These are phyloP conservation scores for Sycophila sp. DNA, from an alignment of 1,140 invertebrate species.

Conservation along the genomic window DNA sequence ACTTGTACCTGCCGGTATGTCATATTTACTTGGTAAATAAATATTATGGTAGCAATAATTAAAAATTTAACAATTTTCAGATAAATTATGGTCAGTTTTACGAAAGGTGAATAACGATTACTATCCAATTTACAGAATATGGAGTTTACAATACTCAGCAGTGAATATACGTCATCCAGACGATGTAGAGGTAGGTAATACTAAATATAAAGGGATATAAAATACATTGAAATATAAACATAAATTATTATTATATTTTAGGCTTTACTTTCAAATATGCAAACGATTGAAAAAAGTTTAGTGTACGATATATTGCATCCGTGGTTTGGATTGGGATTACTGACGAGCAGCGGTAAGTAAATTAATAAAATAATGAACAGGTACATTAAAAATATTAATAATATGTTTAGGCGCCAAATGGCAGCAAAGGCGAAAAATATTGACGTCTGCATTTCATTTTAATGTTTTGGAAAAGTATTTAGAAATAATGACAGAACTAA, in stretches of 20 bases:
- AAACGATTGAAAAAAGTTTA: slow-evolving; percentile 70
- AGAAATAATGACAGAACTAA: slow-evolving; percentile 73
- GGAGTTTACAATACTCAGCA: neutral
- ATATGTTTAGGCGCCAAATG: slow-evolving; percentile 75
- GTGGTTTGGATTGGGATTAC: slow-evolving; percentile 75
- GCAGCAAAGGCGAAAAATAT: slow-evolving; percentile 77
- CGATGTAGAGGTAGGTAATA: slow-evolving; percentile 44
- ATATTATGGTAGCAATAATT: neutral
- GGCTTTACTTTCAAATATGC: slow-evolving; percentile 53
- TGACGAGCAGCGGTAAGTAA: slow-evolving; percentile 65
- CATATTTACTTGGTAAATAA: slow-evolving; percentile 25
- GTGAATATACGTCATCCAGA: slow-evolving; percentile 46
- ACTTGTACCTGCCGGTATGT: slow-evolving; percentile 34
- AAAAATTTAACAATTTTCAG: slow-evolving; percentile 33
- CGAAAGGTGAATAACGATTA: slow-evolving; percentile 34
- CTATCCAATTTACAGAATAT: slow-evolving; percentile 47
- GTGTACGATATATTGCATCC: slow-evolving; percentile 70
- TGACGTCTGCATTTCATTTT: slow-evolving; percentile 90
- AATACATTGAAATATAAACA: neutral
- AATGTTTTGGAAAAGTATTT: slow-evolving; percentile 83
- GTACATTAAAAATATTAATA: neutral
- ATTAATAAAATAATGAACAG: neutral
- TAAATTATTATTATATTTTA: slow-evolving; percentile 25
- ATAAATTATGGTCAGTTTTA: slow-evolving; percentile 34
- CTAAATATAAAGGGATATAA: neutral